These are phyloP conservation scores for Anthophora plumipes DNA, from an alignment of 2,888 invertebrate genomes.

Conservation along the genomic window DNA sequence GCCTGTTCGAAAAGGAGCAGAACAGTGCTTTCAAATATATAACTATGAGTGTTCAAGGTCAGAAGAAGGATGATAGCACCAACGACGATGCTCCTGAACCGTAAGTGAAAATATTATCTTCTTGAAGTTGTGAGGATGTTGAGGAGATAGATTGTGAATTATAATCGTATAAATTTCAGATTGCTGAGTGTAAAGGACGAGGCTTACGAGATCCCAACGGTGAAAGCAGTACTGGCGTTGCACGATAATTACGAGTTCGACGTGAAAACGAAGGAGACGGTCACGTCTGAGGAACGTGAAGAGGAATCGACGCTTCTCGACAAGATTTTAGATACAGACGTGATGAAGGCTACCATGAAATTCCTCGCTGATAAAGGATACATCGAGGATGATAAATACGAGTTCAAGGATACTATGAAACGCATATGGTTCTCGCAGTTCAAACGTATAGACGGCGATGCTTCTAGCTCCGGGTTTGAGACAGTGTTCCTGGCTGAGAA, in stretches of 20 bases:
- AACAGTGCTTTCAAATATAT: slow-evolving; percentile 91
- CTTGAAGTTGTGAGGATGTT: background rate
- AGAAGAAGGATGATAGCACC: slow-evolving; percentile 89
- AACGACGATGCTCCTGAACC: slow-evolving; percentile 91
- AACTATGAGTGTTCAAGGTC: slow-evolving; percentile 90
- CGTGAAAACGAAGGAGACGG: slow-evolving; percentile 89
- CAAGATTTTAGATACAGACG: slow-evolving; percentile 90
- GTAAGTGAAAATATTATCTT: slow-evolving; percentile 87
- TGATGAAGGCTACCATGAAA: slow-evolving; percentile 90
- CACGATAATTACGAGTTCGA: slow-evolving; percentile 94
- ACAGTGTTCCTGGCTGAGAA: slow-evolving; percentile 95
- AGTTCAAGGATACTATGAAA: slow-evolving; percentile 90
- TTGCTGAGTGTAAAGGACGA: slow-evolving; percentile 88
- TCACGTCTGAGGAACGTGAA: slow-evolving; percentile 89
- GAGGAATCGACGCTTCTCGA: slow-evolving; percentile 94
- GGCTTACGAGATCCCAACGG: slow-evolving; percentile 89
- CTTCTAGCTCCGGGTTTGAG: slow-evolving; percentile 96
- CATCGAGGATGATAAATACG: slow-evolving; percentile 82
- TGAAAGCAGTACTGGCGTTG: slow-evolving; percentile 89
- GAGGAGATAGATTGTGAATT: too few species aligned
- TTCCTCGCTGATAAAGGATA: slow-evolving; percentile 88
- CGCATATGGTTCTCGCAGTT: slow-evolving; percentile 93
- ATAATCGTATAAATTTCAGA: slow-evolving; percentile 84
- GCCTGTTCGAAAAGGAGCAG: slow-evolving; percentile 89
- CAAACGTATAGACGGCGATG: slow-evolving; percentile 90